Conservation (phyloP, 2,113 vertebrate genomes). For the Myotis yumanensis region DNA sequence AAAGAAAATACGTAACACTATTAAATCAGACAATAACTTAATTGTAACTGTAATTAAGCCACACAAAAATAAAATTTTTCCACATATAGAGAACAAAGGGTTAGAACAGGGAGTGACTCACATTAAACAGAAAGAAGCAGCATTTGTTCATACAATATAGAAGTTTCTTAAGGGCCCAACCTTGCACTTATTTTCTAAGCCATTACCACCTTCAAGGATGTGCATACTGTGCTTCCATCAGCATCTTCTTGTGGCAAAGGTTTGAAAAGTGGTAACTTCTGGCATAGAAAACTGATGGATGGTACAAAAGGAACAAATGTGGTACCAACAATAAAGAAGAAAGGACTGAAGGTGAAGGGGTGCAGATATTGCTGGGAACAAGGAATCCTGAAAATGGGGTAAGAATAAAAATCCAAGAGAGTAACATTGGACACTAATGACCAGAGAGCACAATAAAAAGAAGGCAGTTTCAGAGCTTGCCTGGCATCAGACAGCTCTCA, state of each 20-base stretch:
- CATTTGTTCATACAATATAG: not conserved
- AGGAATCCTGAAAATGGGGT: conserved; percentile 45
- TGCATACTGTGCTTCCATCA: not conserved
- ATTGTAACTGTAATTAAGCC: conserved; percentile 41
- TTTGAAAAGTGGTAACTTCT: conserved; percentile 32
- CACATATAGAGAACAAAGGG: conserved; percentile 30
- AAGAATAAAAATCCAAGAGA: conserved; percentile 59
- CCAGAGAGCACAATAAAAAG: conserved; percentile 55
- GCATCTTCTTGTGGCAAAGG: conserved; percentile 16
- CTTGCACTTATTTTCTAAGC: not conserved
- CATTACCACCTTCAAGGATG: not conserved
- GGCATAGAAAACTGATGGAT: not conserved
- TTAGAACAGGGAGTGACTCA: conserved; percentile 38
- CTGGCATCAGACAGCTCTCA: conserved; percentile 54
- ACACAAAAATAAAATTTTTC: conserved; percentile 49
- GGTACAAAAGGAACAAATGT: conserved; percentile 36
- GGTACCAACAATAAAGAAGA: conserved; percentile 40
- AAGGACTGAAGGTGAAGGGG: conserved; percentile 33
- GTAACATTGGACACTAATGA: conserved; percentile 46
- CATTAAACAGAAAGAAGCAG: conserved; percentile 32
- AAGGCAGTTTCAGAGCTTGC: conserved; percentile 56
- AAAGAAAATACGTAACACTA: conserved; percentile 28
- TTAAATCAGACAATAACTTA: conserved; percentile 39
- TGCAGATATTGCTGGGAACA: conserved; percentile 29
- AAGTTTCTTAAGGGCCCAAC: not conserved